These are phyloP conservation scores for Phylloscopus trochiloides DNA, from an alignment of 2,113 vertebrate genomes.

Conservation along the genomic window DNA sequence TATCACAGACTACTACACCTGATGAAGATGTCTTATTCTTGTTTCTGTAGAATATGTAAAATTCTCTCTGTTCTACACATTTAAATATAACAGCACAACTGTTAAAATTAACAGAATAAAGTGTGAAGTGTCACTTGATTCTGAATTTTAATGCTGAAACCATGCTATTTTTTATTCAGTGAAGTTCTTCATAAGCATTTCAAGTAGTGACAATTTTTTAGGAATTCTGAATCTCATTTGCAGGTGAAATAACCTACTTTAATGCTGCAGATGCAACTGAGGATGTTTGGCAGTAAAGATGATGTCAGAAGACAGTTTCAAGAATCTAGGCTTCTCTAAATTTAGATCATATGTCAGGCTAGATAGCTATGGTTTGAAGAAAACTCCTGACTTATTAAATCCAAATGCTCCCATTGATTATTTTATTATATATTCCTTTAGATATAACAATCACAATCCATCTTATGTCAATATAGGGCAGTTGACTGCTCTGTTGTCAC, in stretches of 20 bases:
- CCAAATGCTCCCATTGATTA: background rate
- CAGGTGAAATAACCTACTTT: conserved; percentile 15
- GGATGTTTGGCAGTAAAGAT: background rate
- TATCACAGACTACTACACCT: conserved; percentile 47
- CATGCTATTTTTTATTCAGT: conserved; percentile 45
- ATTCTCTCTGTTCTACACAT: conserved; percentile 8
- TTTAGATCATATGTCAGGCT: background rate
- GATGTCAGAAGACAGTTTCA: background rate
- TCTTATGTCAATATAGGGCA: background rate
- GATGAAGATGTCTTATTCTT: conserved; percentile 59
- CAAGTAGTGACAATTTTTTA: conserved; percentile 6
- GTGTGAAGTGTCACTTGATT: conserved; percentile 62
- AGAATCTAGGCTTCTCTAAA: background rate
- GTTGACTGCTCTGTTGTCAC: background rate
- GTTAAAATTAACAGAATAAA: conserved; percentile 70
- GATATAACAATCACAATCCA: background rate
- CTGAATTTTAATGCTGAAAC: conserved; percentile 55
- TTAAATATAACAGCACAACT: conserved; percentile 38
- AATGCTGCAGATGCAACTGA: background rate
- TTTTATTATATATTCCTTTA: background rate
- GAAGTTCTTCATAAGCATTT: conserved; percentile 30
- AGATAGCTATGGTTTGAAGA: background rate
- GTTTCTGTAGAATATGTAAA: conserved; percentile 26
- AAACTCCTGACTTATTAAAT: background rate
- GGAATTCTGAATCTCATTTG: conserved; percentile 17